Percentiles rank a stretch among this genome's conserved stretches.
Evolutionary conservation across 2,113 vertebrate species (phyloP).

Genomic region (Lepisosteus osseus): DNA sequence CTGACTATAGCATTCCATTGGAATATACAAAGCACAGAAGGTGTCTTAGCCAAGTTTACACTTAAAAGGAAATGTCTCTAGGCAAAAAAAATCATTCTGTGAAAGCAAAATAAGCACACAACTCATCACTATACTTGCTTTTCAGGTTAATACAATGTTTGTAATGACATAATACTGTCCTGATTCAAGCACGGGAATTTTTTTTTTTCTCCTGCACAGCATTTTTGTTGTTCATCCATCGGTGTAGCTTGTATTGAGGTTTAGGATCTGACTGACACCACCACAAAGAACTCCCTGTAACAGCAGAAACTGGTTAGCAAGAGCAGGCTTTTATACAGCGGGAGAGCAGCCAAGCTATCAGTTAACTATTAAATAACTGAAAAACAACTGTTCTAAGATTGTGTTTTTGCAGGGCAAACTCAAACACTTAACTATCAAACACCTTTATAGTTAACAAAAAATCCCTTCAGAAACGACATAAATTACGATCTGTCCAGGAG

Average conservation of each 20-base stretch:
- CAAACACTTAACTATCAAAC: no score
- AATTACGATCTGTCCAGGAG: no score
- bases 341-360: slow-evolving; percentile 1
- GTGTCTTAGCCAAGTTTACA: background rate
- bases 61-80: slow-evolving; percentile 10
- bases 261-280: slow-evolving; percentile 17
- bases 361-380: background rate
- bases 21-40: background rate
- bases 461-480: no score
- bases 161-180: slow-evolving; percentile 8
- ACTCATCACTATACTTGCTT: background rate
- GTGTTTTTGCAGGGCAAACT: no score
- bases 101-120: background rate
- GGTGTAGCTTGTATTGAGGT: slow-evolving; percentile 16
- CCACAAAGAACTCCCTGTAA: slow-evolving; percentile 33
- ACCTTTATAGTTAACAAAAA: no score
- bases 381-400: background rate
- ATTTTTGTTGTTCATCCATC: slow-evolving; percentile 19
- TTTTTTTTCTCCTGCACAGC: slow-evolving; percentile 14
- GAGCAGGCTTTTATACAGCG: slow-evolving; percentile 14
- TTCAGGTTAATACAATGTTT: slow-evolving; percentile 3
- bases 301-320: slow-evolving; percentile 24
- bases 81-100: background rate
- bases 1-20: background rate
- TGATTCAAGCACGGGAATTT: background rate